Evolutionary conservation across 2,888 invertebrate species (phyloP), one percentile per base, ranked within the genome.

Genomic region (Anorthoa munda): DNA sequence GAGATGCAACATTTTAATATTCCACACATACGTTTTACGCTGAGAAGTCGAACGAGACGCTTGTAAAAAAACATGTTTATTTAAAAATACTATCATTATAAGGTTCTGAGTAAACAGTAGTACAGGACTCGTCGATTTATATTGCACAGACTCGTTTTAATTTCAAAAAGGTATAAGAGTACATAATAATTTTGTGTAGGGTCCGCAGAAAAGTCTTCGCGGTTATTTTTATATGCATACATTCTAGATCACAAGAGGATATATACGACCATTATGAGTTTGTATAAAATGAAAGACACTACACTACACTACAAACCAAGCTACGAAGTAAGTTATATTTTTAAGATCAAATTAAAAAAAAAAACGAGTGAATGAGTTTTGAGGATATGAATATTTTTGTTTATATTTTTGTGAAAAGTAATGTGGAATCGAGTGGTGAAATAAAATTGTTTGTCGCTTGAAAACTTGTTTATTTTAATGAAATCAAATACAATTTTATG

Each of bases 131-230:
- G 79, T 78, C 85, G 85, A 88, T 88, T 90, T 89, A 87, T 89
- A 89, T 89, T 87, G 83, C 87, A 81, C 82, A 84, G 87, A 89
- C 90, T 89, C 86, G 91, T 90, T 91, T 83, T 83, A 84, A 83
- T 87, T 87, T 81, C 83, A 89, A 92, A 92, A 90, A 91, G 83
- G 86, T 86, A 87, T 83, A 84, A 76, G 83, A 88, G 73, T 74
- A 70, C 75, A 81, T 88, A 87, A 89, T 89, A 88, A 91, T 90
- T 87, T 88, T 86, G 76, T 83, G 91, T 90, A 91, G 58, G 45
- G 90, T 87, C 58, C 4, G 87, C 86, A 90, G 63, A 77, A 75
- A 84, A 69, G 11, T 3, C 4, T 51, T 26, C 4, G 17, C 2
- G 21, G 0, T 23, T 39, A 13, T 46, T 18, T 18, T 51, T n/a